These are phyloP conservation scores for Synergus gifuensis DNA, from an alignment of 2,888 invertebrate genomes.

Conservation along the genomic window DNA sequence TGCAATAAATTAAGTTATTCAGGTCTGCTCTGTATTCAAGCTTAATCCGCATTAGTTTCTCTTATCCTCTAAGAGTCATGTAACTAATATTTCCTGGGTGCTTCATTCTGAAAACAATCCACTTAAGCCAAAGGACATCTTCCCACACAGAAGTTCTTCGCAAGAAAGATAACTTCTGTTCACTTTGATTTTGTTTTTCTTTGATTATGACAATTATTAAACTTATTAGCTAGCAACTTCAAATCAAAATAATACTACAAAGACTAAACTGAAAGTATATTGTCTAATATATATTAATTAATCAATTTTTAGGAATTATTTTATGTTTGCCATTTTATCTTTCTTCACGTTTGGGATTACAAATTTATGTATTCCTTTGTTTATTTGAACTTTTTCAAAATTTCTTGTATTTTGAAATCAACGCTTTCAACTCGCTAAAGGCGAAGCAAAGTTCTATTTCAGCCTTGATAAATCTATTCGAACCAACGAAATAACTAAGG, in stretches of 20 bases:
- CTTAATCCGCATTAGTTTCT: not conserved
- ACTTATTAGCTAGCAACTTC: not conserved
- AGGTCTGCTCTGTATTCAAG: not conserved
- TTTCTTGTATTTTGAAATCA: too few relatives aligned
- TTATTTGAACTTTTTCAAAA: too few relatives aligned
- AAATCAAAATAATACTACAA: too few relatives aligned
- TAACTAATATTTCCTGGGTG: slow-evolving; percentile 6
- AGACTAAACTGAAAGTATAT: too few relatives aligned
- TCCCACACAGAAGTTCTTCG: not conserved
- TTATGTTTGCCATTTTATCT: too few relatives aligned
- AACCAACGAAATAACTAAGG: not conserved
- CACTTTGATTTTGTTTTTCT: not conserved
- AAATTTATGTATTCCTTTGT: too few relatives aligned
- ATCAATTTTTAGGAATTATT: too few relatives aligned
- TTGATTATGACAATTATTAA: not conserved
- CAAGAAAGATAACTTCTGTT: not conserved
- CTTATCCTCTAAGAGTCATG: not conserved
- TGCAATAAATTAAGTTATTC: slow-evolving; percentile 5
- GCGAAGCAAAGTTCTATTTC: not conserved
- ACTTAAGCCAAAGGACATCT: slow-evolving; percentile 4
- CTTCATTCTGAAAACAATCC: slow-evolving; percentile 12
- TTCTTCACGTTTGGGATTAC: too few relatives aligned
- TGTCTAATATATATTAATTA: too few relatives aligned
- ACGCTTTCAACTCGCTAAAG: not conserved
- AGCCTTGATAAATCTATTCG: not conserved